These are phyloP conservation scores for Papilio xuthus DNA, from an alignment of 1,140 invertebrate genomes.

Conservation along the genomic window DNA sequence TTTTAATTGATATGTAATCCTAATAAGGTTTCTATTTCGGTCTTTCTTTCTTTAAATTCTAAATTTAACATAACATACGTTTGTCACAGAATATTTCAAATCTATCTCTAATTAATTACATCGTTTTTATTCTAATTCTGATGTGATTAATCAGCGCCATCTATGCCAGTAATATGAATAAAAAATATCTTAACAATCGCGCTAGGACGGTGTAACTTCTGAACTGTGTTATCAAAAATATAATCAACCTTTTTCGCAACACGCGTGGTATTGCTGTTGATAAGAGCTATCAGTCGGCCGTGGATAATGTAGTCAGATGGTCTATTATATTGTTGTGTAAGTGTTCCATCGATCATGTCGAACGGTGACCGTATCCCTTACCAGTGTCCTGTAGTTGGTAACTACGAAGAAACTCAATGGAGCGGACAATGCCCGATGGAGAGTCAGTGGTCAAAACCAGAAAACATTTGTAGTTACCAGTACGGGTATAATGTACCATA, in stretches of 20 bases:
- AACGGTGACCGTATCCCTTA: conserved; percentile 54
- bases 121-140: neutral
- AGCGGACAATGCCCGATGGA: conserved; percentile 60
- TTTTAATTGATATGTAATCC: no score
- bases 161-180: neutral
- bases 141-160: neutral
- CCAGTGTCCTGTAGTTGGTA: conserved; percentile 56
- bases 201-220: conserved; percentile 7
- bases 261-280: conserved; percentile 64
- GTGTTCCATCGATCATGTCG: conserved; percentile 58
- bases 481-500: conserved; percentile 55
- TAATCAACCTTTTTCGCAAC: conserved; percentile 73
- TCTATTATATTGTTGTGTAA: conserved; percentile 61
- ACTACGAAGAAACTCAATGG: conserved; percentile 59
- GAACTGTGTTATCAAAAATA: conserved; percentile 57
- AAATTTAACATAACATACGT: no score
- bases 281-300: conserved; percentile 77
- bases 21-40: no score
- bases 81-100: neutral
- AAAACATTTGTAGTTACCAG: conserved; percentile 44
- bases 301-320: conserved; percentile 73
- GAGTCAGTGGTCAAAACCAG: conserved; percentile 54
- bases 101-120: neutral
- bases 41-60: no score
- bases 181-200: neutral